These are phyloP conservation scores for Oxygymnocypris stewartii DNA, from an alignment of 2,113 vertebrate genomes.

Conservation along the genomic window DNA sequence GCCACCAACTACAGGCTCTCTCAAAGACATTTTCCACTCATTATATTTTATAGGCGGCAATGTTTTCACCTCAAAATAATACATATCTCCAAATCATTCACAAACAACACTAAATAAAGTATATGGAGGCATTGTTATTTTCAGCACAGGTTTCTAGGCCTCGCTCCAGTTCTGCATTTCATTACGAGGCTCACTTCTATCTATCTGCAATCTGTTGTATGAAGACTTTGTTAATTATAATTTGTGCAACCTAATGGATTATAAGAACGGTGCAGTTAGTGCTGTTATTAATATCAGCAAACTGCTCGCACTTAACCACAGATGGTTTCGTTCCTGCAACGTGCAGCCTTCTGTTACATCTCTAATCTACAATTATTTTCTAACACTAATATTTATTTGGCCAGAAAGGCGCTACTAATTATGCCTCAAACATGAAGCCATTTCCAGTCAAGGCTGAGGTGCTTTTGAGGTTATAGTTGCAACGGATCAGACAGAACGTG, in stretches of 20 bases:
- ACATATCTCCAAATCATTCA: conserved; percentile 2
- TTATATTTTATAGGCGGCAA: conserved; percentile 13
- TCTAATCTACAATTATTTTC: conserved; percentile 42
- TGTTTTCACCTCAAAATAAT: not conserved
- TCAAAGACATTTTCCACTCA: conserved; percentile 23
- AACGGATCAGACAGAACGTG: not conserved
- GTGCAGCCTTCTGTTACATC: conserved; percentile 29
- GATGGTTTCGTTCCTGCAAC: conserved; percentile 24
- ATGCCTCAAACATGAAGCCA: not conserved
- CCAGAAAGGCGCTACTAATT: conserved; percentile 27
- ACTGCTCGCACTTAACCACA: conserved; percentile 21
- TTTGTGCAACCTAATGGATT: conserved; percentile 41
- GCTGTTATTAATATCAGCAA: conserved; percentile 41
- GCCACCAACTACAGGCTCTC: conserved; percentile 37
- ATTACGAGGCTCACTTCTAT: conserved; percentile 24
- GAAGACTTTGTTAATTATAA: conserved; percentile 50
- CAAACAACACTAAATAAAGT: conserved; percentile 19
- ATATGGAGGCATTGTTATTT: conserved; percentile 14
- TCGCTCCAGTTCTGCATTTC: conserved; percentile 2
- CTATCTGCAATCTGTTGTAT: conserved; percentile 49
- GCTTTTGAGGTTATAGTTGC: not conserved
- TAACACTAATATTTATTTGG: conserved; percentile 41
- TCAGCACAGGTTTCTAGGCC: conserved; percentile 12
- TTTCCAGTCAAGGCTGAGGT: not conserved
- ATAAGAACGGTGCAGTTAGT: conserved; percentile 39